Conservation (phyloP, 37 sponge, comb jelly and placozoan genomes). For the Spongilla lacustris region DNA sequence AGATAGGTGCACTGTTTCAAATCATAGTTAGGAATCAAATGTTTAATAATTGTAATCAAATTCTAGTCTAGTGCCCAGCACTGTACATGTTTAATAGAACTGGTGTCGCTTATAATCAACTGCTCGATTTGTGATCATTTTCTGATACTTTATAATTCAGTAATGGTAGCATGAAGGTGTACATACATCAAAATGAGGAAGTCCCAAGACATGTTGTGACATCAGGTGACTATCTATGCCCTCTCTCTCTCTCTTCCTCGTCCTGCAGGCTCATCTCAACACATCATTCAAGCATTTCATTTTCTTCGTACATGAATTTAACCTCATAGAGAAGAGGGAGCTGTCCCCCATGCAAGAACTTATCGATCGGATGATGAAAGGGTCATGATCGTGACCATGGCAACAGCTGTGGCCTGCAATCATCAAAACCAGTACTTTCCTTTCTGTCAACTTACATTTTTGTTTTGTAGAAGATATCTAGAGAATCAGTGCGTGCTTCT, state of each 20-base stretch:
- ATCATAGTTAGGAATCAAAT: no score
- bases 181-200: no score
- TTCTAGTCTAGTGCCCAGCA: no score
- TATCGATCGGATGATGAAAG: conserved; percentile 82
- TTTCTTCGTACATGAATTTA: conserved; percentile 96
- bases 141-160: no score
- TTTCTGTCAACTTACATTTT: neutral
- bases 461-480: neutral
- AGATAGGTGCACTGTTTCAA: no score
- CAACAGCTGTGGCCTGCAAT: neutral
- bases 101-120: no score
- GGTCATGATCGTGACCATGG: neutral
- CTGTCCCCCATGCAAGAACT: conserved; percentile 95
- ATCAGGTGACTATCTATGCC: no score
- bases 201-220: no score
- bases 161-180: no score
- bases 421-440: neutral
- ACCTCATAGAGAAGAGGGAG: conserved; percentile 96
- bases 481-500: neutral
- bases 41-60: no score
- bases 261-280: conserved; percentile 90
- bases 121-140: no score
- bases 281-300: conserved; percentile 99
- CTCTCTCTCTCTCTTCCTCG: neutral
- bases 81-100: no score